Evolutionary conservation across 2,888 invertebrate genomes (phyloP).

Genomic region (Netelia fuscicornis): DNA sequence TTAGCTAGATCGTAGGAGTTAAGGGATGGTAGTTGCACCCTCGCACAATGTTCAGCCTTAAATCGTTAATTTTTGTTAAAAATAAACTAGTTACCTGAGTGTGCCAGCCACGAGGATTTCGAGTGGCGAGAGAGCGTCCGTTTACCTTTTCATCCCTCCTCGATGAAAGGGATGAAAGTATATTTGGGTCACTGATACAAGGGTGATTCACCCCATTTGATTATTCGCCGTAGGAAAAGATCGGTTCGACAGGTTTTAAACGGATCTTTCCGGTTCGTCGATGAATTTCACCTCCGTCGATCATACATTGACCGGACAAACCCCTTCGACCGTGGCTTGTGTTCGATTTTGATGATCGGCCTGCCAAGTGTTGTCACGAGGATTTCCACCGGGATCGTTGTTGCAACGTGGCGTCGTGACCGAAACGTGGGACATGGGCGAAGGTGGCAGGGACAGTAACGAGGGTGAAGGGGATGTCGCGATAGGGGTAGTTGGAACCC

Average conservation of each 20-base stretch:
- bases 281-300: neutral
- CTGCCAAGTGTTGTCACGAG: slow-evolving; percentile 90
- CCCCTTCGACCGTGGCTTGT: slow-evolving; percentile 78
- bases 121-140: too few species aligned
- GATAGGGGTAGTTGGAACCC: slow-evolving; percentile 8
- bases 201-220: too few species aligned
- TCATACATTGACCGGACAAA: slow-evolving; percentile 80
- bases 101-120: too few species aligned
- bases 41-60: too few species aligned
- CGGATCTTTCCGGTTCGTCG: neutral
- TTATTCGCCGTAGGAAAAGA: too few species aligned
- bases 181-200: too few species aligned
- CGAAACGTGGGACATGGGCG: slow-evolving; percentile 22
- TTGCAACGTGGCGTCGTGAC: slow-evolving; percentile 27
- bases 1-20: too few species aligned
- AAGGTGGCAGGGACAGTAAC: slow-evolving; percentile 16
- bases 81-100: too few species aligned
- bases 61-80: too few species aligned
- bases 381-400: slow-evolving; percentile 38
- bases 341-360: slow-evolving; percentile 86
- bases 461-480: slow-evolving; percentile 36
- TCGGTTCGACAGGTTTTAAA: neutral
- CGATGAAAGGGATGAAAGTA: too few species aligned
- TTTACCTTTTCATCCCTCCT: too few species aligned
- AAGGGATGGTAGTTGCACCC: too few species aligned